Conservation (phyloP, 2,888 invertebrate genomes). For the Ypsolopha scabrella region DNA sequence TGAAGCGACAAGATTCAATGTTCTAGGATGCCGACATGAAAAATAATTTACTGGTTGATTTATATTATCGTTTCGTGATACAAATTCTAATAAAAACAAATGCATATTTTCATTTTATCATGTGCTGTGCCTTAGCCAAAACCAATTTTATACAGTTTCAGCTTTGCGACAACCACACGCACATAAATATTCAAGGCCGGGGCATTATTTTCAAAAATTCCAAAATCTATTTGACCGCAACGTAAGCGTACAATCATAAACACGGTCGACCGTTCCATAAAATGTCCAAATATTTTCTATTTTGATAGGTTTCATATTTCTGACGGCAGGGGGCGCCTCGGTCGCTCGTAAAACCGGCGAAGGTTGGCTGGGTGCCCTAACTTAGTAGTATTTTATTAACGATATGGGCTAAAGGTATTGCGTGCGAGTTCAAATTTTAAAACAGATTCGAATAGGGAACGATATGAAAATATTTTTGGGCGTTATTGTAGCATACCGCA, state of each 20-base stretch:
- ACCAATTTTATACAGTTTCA: not conserved
- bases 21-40: no score
- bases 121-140: not conserved
- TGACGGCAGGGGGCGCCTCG: constrained; percentile 34
- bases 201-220: constrained; percentile 1
- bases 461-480: not conserved
- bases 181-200: not conserved
- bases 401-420: constrained; percentile 9
- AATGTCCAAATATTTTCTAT: constrained; percentile 34
- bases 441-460: not conserved
- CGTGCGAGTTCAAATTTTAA: not conserved
- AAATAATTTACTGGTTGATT: no score
- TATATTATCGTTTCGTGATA: no score
- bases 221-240: constrained; percentile 3
- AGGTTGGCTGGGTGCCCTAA: constrained; percentile 41
- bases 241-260: constrained; percentile 3
- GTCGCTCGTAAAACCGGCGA: constrained; percentile 28
- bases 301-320: constrained; percentile 51
- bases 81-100: no score
- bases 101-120: not conserved
- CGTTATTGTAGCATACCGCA: not conserved
- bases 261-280: constrained; percentile 19
- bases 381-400: constrained; percentile 30
- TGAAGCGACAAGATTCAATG: no score
- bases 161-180: not conserved